phyloP scores from a whole-genome alignment of 1,140 invertebrate species.

The Pygmarrhopalites habei region DNA sequence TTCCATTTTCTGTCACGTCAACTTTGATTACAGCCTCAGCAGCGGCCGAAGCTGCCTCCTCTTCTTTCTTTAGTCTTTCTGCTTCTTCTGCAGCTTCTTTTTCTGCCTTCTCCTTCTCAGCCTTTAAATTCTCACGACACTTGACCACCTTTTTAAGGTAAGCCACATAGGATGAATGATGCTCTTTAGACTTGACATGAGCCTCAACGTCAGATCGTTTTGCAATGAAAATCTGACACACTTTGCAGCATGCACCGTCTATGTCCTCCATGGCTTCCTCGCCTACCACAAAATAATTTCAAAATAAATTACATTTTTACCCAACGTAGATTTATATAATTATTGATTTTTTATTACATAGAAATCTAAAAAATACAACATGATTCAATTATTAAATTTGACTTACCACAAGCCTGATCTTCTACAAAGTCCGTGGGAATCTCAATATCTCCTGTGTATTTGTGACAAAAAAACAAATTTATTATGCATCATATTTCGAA shows the following conservation, averaged over 20 bases:
- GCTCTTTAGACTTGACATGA: conserved; percentile 28
- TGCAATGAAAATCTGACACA: conserved; percentile 30
- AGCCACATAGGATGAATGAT: conserved; percentile 22
- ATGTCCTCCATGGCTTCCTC: conserved; percentile 25
- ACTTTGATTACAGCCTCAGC: conserved; percentile 4
- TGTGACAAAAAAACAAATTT: too few relatives aligned
- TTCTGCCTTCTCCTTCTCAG: conserved; percentile 14
- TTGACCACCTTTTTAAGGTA: conserved; percentile 20
- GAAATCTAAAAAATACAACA: too few relatives aligned
- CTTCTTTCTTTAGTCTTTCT: conserved; percentile 5
- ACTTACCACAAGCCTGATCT: conserved; percentile 22
- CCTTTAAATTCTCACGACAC: conserved; percentile 1
- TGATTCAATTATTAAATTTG: too few relatives aligned
- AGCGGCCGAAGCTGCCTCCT: not conserved
- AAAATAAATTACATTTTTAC: too few relatives aligned
- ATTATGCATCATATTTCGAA: too few relatives aligned
- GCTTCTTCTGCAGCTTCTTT: conserved; percentile 1
- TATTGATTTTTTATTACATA: too few relatives aligned
- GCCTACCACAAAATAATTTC: conserved; percentile 10
- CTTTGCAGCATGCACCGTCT: conserved; percentile 31
- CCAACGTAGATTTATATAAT: too few relatives aligned
- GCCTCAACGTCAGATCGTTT: conserved; percentile 15
- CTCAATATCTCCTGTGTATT: too few relatives aligned
- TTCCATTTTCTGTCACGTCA: conserved; percentile 1
- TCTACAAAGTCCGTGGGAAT: conserved; percentile 23